Evolutionary conservation across 1,140 invertebrate genomes (phyloP).

Genomic region (Asbolus verrucosus): DNA sequence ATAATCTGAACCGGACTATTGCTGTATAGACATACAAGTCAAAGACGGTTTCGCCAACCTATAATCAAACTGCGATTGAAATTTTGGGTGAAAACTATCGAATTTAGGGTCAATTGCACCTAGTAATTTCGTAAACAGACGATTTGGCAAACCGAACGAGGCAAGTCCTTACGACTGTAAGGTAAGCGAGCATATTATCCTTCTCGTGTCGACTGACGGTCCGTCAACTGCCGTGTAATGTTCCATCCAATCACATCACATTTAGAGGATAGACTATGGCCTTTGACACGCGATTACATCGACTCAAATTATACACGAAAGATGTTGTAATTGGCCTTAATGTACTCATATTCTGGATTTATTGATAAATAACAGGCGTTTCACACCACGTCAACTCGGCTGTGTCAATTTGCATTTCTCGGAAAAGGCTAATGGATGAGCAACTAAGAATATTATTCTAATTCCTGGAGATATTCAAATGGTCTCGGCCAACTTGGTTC

Average conservation of each 20-base stretch:
- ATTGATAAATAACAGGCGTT: conserved; percentile 8
- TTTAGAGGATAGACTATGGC: conserved; percentile 35
- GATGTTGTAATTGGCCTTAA: conserved; percentile 34
- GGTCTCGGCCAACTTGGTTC: conserved; percentile 13
- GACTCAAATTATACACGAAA: conserved; percentile 40
- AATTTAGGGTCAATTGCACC: neutral
- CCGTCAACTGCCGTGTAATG: conserved; percentile 44
- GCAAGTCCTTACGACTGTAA: conserved; percentile 9
- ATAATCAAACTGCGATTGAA: conserved; percentile 25
- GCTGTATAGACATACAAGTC: neutral
- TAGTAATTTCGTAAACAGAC: conserved; percentile 24
- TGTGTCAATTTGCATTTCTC: conserved; percentile 13
- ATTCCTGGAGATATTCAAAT: conserved; percentile 22
- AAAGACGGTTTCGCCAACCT: conserved; percentile 2
- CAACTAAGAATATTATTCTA: conserved; percentile 18
- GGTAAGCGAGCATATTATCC: conserved; percentile 20
- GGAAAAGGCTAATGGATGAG: conserved; percentile 15
- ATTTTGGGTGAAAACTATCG: conserved; percentile 8
- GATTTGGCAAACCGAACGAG: conserved; percentile 26
- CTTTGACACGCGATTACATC: conserved; percentile 50
- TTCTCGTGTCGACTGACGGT: conserved; percentile 26
- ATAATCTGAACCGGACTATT: too few species aligned
- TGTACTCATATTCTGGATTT: conserved; percentile 4
- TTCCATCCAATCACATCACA: conserved; percentile 32
- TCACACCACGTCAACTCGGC: conserved; percentile 9